These are phyloP conservation scores for Melinaea marsaeus DNA, from an alignment of 2,888 invertebrate species.

Conservation along the genomic window DNA sequence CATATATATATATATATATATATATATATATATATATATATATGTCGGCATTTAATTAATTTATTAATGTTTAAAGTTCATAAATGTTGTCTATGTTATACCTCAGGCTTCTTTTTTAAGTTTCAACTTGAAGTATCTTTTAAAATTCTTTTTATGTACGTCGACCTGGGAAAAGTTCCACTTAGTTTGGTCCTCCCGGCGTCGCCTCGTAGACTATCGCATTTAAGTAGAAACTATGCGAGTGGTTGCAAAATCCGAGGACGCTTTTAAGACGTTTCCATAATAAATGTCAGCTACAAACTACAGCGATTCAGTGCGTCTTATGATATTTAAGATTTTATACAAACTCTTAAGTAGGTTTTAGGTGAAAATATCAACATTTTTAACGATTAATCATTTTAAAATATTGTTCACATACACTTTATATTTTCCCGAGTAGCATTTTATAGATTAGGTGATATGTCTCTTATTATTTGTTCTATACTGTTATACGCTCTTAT, in stretches of 20 bases:
- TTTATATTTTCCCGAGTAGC: too few species aligned
- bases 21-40: background rate
- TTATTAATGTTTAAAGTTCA: background rate
- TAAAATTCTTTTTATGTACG: conserved; percentile 69
- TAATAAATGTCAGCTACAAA: conserved; percentile 53
- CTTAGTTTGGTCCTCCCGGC: conserved; percentile 62
- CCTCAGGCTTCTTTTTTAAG: conserved; percentile 48
- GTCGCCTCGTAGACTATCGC: conserved; percentile 46
- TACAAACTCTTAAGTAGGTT: conserved; percentile 12
- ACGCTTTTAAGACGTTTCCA: conserved; percentile 64
- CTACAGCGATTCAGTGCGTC: conserved; percentile 33
- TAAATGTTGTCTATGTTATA: conserved; percentile 27
- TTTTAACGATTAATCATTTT: too few species aligned
- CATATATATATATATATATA: background rate
- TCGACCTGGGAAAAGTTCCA: conserved; percentile 69
- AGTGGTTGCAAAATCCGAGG: conserved; percentile 62
- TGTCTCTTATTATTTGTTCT: background rate
- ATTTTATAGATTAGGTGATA: too few species aligned
- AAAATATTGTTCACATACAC: too few species aligned
- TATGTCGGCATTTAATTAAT: background rate
- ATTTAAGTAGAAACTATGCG: conserved; percentile 63
- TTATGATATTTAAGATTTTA: conserved; percentile 28
- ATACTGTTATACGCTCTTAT: background rate
- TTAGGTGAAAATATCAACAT: conserved; percentile 40
- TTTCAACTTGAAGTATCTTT: conserved; percentile 57